Conservation (phyloP, 2,888 invertebrate genomes). For the Cataglyphis rosenhaueri region DNA sequence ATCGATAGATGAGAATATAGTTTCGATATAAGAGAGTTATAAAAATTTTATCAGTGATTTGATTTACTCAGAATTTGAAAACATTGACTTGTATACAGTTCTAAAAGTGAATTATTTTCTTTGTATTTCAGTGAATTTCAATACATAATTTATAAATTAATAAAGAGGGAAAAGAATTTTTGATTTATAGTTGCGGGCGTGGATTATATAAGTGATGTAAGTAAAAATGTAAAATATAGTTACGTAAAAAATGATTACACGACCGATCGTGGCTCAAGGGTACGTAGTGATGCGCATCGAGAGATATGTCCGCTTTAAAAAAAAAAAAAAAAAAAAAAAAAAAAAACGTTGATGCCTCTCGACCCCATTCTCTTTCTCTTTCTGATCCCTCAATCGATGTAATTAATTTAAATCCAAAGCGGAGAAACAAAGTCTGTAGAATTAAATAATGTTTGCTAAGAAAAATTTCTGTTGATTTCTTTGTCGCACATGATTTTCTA, state of each 20-base stretch:
- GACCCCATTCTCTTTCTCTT: constrained; percentile 73
- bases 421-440: constrained; percentile 65
- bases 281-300: background rate
- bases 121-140: background rate
- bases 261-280: constrained; percentile 36
- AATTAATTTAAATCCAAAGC: constrained; percentile 73
- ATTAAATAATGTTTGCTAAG: constrained; percentile 74
- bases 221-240: constrained; percentile 52
- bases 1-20: background rate
- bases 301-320: constrained; percentile 34
- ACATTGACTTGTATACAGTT: background rate
- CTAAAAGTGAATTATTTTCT: constrained; percentile 1
- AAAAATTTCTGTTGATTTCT: constrained; percentile 49
- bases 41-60: constrained; percentile 7
- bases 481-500: constrained; percentile 6
- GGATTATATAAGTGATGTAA: constrained; percentile 10
- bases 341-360: constrained; percentile 5
- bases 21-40: background rate
- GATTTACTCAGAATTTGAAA: constrained; percentile 13
- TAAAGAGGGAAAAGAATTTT: background rate
- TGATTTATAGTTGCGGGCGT: background rate
- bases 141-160: background rate
- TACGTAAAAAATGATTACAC: constrained; percentile 40
- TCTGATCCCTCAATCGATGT: constrained; percentile 71
- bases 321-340: background rate